A percentile compares a stretch with the other conserved stretches of the same genome.
Conservation (phyloP, 2,888 invertebrate species). For the Perizoma flavofasciatum region DNA sequence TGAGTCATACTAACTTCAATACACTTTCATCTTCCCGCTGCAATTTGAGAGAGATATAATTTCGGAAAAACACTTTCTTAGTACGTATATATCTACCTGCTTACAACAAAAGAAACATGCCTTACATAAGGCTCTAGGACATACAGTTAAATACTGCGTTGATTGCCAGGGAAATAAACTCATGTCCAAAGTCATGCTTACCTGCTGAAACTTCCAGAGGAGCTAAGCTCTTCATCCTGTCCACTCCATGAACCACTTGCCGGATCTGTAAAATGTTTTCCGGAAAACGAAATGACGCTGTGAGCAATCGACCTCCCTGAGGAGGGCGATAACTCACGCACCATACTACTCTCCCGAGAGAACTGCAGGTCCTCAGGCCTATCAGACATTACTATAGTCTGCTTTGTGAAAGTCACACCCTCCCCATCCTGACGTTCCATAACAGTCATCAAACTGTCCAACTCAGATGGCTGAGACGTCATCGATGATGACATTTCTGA, state of each 20-base stretch:
- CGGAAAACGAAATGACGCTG: slow-evolving; percentile 72
- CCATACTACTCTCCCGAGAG: slow-evolving; percentile 68
- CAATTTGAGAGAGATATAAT: no score
- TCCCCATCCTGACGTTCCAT: slow-evolving; percentile 78
- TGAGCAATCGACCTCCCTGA: slow-evolving; percentile 80
- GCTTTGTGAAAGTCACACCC: slow-evolving; percentile 70
- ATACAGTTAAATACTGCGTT: no score
- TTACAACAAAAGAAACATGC: no score
- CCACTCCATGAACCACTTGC: slow-evolving; percentile 83
- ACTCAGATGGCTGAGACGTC: slow-evolving; percentile 78
- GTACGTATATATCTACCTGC: no score
- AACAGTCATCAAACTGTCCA: slow-evolving; percentile 79
- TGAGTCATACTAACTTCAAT: no score
- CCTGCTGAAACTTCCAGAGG: slow-evolving; percentile 81
- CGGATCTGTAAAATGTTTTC: slow-evolving; percentile 83
- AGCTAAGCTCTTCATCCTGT: slow-evolving; percentile 80
- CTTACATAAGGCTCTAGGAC: no score
- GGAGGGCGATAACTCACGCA: slow-evolving; percentile 80
- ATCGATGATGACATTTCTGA: slow-evolving; percentile 81
- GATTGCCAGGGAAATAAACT: no score
- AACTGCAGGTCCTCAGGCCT: slow-evolving; percentile 75
- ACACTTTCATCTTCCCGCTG: no score
- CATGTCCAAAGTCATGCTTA: slow-evolving; percentile 37
- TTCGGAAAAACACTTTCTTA: no score
- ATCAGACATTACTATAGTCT: slow-evolving; percentile 65